These are phyloP conservation scores for Typhlichthys eigenmanni DNA, from an alignment of 2,797 vertebrate species.

Conservation along the genomic window DNA sequence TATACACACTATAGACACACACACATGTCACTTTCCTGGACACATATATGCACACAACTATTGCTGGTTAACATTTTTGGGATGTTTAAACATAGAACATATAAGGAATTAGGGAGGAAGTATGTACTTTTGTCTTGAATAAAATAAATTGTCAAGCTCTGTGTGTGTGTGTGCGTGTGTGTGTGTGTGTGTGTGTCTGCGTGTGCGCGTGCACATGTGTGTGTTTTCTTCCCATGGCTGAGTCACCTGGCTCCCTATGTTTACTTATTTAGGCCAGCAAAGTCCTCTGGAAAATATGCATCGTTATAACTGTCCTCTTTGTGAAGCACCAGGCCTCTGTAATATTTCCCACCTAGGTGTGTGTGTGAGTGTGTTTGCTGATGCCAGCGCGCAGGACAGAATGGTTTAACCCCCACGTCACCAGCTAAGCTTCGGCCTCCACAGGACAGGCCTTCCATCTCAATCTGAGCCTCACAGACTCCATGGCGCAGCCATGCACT, in stretches of 20 bases:
- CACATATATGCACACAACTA: too few relatives aligned
- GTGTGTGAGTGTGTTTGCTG: conserved; percentile 66
- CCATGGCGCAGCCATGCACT: too few relatives aligned
- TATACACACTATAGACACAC: too few relatives aligned
- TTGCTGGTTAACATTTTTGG: too few relatives aligned
- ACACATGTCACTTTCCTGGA: too few relatives aligned
- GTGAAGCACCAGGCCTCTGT: conserved; percentile 83
- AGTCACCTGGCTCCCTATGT: conserved; percentile 72
- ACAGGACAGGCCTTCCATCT: conserved; percentile 41
- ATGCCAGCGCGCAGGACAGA: conserved; percentile 63
- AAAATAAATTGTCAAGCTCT: conserved; percentile 1
- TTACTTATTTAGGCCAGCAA: conserved; percentile 75
- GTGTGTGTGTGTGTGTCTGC: conserved; percentile 25
- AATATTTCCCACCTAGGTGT: conserved; percentile 85
- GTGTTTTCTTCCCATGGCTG: conserved; percentile 66
- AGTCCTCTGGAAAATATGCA: conserved; percentile 83
- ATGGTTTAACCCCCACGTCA: conserved; percentile 69
- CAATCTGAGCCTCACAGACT: conserved; percentile 56
- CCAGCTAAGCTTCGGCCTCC: conserved; percentile 7
- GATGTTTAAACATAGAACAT: too few relatives aligned
- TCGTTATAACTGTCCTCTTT: conserved; percentile 82
- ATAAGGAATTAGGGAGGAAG: too few relatives aligned
- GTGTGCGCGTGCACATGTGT: conserved; percentile 11
- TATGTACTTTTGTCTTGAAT: background rate
- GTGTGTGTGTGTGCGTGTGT: conserved; percentile 13